These are phyloP conservation scores for Argopecten irradians DNA, from an alignment of 1,140 invertebrate species.

Conservation along the genomic window DNA sequence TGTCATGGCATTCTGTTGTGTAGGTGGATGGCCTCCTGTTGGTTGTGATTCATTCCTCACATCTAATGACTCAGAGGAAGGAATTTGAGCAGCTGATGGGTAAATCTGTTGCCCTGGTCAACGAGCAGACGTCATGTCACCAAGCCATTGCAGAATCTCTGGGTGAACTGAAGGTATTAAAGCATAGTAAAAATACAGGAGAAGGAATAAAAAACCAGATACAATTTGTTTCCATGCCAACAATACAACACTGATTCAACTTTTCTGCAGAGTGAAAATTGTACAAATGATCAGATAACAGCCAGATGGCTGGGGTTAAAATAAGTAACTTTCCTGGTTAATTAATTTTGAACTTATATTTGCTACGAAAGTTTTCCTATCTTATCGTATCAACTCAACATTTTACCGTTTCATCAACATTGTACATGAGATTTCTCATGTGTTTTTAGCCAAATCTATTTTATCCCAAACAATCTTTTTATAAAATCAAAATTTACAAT, in stretches of 20 bases:
- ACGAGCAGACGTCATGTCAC: constrained; percentile 79
- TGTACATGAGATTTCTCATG: too few species aligned
- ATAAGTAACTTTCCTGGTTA: not conserved
- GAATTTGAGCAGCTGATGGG: constrained; percentile 77
- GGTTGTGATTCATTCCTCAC: constrained; percentile 77
- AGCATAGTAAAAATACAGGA: too few species aligned
- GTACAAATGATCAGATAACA: too few species aligned
- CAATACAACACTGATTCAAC: too few species aligned
- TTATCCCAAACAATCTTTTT: too few species aligned
- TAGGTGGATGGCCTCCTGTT: constrained; percentile 78
- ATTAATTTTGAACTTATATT: not conserved
- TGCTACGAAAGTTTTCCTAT: too few species aligned
- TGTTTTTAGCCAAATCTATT: too few species aligned
- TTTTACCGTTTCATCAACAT: too few species aligned
- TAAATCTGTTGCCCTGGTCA: constrained; percentile 71
- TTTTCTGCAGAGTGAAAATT: too few species aligned
- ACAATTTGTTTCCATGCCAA: not conserved
- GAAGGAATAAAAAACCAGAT: not conserved
- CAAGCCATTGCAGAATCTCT: constrained; percentile 82
- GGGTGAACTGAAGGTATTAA: constrained; percentile 81
- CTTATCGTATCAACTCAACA: too few species aligned
- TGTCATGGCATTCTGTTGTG: not conserved
- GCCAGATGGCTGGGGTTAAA: not conserved
- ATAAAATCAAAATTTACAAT: too few species aligned
- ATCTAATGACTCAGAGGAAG: constrained; percentile 71